phyloP scores from a whole-genome alignment of 2,888 invertebrate species.

The Eupsilia transversa region DNA sequence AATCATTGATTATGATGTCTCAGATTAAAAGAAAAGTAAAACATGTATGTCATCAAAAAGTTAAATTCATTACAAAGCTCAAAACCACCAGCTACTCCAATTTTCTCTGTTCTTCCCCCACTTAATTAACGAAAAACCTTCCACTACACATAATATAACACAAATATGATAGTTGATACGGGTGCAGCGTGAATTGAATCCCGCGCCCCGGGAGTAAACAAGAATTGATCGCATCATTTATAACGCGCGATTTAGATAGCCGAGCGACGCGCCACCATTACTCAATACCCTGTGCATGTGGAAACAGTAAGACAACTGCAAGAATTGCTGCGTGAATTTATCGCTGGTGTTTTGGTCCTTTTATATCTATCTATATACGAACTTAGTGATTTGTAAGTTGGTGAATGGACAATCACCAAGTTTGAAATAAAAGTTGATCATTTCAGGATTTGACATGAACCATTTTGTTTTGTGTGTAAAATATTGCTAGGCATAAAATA shows the following conservation, averaged over 20 bases:
- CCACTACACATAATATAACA: constrained; percentile 23
- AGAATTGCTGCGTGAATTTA: not conserved
- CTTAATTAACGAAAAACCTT: constrained; percentile 14
- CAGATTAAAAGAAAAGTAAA: not conserved
- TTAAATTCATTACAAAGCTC: not conserved
- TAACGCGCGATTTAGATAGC: constrained; percentile 85
- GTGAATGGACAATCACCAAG: not conserved
- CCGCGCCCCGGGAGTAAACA: constrained; percentile 79
- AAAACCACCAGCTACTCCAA: not conserved
- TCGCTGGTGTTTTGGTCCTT: no score
- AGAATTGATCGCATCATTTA: constrained; percentile 88
- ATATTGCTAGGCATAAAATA: not conserved
- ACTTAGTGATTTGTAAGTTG: not conserved
- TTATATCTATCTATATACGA: no score
- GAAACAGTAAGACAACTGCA: constrained; percentile 48
- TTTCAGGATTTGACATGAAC: not conserved
- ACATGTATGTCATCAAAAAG: not conserved
- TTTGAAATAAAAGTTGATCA: not conserved
- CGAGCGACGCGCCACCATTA: constrained; percentile 73
- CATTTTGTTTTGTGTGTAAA: not conserved
- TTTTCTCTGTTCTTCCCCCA: no score
- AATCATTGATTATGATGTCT: no score
- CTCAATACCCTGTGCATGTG: constrained; percentile 64
- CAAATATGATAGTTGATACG: constrained; percentile 56
- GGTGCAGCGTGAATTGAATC: constrained; percentile 70